Percentiles rank a stretch among this genome's conserved stretches.
Evolutionary conservation across 64 coral and sea anemone species (phyloP).

Genomic region (Pocillopora verrucosa): DNA sequence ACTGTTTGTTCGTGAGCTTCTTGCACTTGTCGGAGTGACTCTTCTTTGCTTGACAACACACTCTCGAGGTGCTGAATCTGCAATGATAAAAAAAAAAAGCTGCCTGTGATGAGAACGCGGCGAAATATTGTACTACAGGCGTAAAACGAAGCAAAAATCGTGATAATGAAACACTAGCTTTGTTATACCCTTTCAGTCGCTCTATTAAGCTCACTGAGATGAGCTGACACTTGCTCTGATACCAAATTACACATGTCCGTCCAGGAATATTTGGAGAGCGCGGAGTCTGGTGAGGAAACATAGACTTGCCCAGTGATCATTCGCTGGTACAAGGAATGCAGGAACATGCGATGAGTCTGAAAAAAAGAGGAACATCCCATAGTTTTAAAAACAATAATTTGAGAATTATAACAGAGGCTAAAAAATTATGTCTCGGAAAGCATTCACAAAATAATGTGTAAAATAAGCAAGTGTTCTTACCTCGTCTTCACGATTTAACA

Average conservation of each 20-base stretch:
- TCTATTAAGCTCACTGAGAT: slow-evolving; percentile 79
- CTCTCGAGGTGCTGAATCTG: slow-evolving; percentile 83
- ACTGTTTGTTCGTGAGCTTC: slow-evolving; percentile 82
- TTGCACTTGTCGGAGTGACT: slow-evolving; percentile 55
- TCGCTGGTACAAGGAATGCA: slow-evolving; percentile 94
- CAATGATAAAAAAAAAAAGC: background rate
- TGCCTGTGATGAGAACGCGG: background rate
- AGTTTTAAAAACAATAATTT: background rate
- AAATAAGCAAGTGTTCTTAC: slow-evolving; percentile 2
- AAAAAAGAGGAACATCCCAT: background rate
- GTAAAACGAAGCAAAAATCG: too few species aligned
- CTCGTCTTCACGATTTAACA: slow-evolving; percentile 84
- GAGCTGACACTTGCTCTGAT: slow-evolving; percentile 80
- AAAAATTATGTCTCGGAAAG: too few species aligned
- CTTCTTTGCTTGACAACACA: slow-evolving; percentile 74
- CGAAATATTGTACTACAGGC: too few species aligned
- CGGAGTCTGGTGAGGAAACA: slow-evolving; percentile 63
- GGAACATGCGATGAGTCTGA: slow-evolving; percentile 74
- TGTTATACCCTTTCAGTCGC: slow-evolving; percentile 73
- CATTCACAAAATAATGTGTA: background rate
- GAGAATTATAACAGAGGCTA: too few species aligned
- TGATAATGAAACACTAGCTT: background rate
- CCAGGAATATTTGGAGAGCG: slow-evolving; percentile 79
- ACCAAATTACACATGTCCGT: slow-evolving; percentile 89
- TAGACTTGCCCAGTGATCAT: slow-evolving; percentile 94